Evolutionary conservation across 1,140 invertebrate species (phyloP).

Genomic region (Belonocnema kinseyi): DNA sequence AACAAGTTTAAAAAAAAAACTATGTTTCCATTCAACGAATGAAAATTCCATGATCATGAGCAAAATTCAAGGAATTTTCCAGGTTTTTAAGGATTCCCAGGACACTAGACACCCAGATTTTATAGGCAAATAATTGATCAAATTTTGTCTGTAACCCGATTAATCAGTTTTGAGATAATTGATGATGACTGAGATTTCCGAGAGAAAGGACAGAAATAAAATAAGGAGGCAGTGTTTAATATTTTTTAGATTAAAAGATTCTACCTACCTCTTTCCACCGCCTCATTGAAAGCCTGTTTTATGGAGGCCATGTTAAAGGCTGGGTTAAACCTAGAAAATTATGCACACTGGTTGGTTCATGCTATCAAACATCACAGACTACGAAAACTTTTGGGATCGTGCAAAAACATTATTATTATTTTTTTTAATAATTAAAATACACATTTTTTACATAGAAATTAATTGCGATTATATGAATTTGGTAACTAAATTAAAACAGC

Average conservation of each 20-base stretch:
- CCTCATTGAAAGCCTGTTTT: constrained; percentile 95
- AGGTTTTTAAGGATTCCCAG: too few relatives aligned
- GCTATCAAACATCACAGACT: constrained; percentile 39
- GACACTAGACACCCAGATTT: too few relatives aligned
- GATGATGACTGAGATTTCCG: not conserved
- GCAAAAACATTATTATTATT: not conserved
- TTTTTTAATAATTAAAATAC: not conserved
- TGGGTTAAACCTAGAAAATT: constrained; percentile 87
- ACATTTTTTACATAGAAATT: not conserved
- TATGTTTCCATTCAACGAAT: too few relatives aligned
- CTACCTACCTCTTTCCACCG: constrained; percentile 88
- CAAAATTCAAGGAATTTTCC: too few relatives aligned
- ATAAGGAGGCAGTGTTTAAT: not conserved
- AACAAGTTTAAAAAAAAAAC: too few relatives aligned
- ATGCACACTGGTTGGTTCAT: constrained; percentile 63
- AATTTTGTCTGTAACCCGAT: too few relatives aligned
- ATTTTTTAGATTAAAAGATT: constrained; percentile 33
- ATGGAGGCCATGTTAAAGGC: constrained; percentile 93
- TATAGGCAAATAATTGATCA: too few relatives aligned
- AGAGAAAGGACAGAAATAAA: constrained; percentile 14
- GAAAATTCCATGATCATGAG: too few relatives aligned
- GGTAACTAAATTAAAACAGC: not conserved
- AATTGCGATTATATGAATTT: not conserved
- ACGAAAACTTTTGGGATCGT: not conserved
- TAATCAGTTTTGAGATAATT: too few relatives aligned